Base-by-base conservation (phyloP, 2,113 vertebrate species). In the Euleptes europaea region DNA sequence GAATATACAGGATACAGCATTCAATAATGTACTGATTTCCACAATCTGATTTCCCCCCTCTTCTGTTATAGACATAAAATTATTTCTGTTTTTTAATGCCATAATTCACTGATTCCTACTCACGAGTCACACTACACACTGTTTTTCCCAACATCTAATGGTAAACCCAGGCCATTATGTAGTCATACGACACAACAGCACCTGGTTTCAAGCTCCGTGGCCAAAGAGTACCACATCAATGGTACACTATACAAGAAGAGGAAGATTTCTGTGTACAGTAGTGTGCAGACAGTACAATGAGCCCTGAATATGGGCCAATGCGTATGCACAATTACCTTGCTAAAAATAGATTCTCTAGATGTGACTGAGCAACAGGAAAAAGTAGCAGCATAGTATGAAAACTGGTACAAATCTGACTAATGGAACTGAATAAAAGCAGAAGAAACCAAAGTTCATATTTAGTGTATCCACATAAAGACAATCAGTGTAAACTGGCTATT, bases 1-100 rank as follows among this genome's bases (percentile, higher is more conserved):
- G 86, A 95, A 92, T 92, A 95, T 96, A 96, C 96, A 92, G 88
- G 95, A 90, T 87, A 93, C 54, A 72, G 57, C 35, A 85, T 85
- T 44, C 51, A 79, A 38, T 69, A 72, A 42, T 40, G 40, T 15
- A 69, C 13, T 78, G 11, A 21, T 78, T 42, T 47, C 51, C 73
- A 26, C 44, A 66, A 2, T 49, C 17, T 11, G 23, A 42, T 63
- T 42, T 57, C n/a, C 35, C 5, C 49, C 21, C 9, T 31, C 26
- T 82, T 67, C 33, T 66, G 12, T 8, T 83, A 28, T 74, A 63
- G 35, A n/a, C 35, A 21, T 35, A 1, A 44, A 49, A 7, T 7
- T 65, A 11, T 51, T 51, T 51, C 49, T 51, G 49, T 65, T 44
- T 74, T 83, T 73, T 35, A n/a, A 42, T 73, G 38, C 14, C 35